Evolutionary conservation across 2,888 invertebrate species (phyloP), one percentile per base, ranked within the genome.

Genomic region (Slavum lentiscoides): DNA sequence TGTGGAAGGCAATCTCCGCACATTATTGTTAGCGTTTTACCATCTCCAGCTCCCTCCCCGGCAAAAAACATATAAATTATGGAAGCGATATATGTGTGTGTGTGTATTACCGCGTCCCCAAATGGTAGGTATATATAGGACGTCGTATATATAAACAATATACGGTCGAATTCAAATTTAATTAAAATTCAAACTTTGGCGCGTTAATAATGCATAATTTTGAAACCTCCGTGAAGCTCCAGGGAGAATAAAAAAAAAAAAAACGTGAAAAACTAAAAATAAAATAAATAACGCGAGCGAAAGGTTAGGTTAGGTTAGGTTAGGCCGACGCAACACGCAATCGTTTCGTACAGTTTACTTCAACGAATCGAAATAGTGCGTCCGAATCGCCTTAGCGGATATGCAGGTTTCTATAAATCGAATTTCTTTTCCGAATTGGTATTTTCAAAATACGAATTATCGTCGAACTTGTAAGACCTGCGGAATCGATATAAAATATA

Each of bases 131-230:
- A 7, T 59, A 58, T 17, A 17, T n/a, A 43, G 59, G 30, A 72
- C n/a, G 43, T 43, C 43, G 43, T 72, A 15, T 43, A n/a, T 43
- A 39, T 5, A 53, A 3, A 5, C 15, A 53, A 15, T 53, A 53
- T 53, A 6, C 55, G 49, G 21, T 67, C 7, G 67, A 49, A 72
- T 72, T 58, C 21, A 58, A 49, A 61, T 62, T 62, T 62, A 62
- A 62, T 73, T 49, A 73, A 62, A 73, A n/a, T 73, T 62, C 49
- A 49, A 73, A 73, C 73, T 30, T 62, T 49, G 61, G 15, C n/a
- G 43, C 9, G 43, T 43, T 6, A 43, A 39, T 39, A 39, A 43
- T 9, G 43, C 43, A 6, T 43, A 9, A 9, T 43, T 9, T 43
- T 9, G 4, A 9, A 7, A 43, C 9, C 9, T 43, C 9, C 43